Percentiles rank a stretch among this genome's conserved stretches.
phyloP scores from a whole-genome alignment of 2,797 vertebrate species.

The Sebastes melanostomus region DNA sequence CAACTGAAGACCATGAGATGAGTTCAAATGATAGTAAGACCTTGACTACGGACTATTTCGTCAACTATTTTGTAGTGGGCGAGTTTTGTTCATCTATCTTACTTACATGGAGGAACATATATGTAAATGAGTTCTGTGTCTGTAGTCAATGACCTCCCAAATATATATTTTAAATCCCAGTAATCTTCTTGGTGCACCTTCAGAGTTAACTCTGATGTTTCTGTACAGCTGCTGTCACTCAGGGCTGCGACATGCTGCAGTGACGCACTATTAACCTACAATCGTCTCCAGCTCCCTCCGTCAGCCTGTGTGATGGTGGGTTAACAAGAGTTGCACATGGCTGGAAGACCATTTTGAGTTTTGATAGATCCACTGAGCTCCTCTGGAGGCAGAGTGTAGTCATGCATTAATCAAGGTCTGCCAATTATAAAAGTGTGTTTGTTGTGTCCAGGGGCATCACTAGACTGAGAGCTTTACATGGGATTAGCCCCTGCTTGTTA shows the following conservation, averaged over 20 bases:
- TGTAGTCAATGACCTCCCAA: not conserved
- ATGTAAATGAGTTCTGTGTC: not conserved
- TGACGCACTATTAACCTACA: not conserved
- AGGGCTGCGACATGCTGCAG: not conserved
- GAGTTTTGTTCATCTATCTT: not conserved
- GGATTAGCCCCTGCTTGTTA: conserved; percentile 40
- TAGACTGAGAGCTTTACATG: conserved; percentile 31
- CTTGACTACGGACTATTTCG: not conserved
- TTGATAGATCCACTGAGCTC: conserved; percentile 40
- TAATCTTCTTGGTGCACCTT: not conserved
- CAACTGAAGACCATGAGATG: not conserved
- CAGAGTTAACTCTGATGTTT: not conserved
- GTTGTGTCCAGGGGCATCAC: conserved; percentile 38
- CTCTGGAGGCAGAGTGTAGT: conserved; percentile 43
- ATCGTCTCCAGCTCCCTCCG: not conserved
- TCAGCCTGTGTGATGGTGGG: not conserved
- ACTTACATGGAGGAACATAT: not conserved
- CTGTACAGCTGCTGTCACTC: not conserved
- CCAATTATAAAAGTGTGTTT: conserved; percentile 51
- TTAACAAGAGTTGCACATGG: conserved; percentile 19
- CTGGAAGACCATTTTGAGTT: conserved; percentile 31
- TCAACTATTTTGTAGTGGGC: not conserved
- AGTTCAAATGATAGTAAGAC: no score
- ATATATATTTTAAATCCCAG: not conserved
- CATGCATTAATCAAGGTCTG: conserved; percentile 50